Conservation (phyloP, 1,140 invertebrate genomes). For the Drosophila bocki region DNA sequence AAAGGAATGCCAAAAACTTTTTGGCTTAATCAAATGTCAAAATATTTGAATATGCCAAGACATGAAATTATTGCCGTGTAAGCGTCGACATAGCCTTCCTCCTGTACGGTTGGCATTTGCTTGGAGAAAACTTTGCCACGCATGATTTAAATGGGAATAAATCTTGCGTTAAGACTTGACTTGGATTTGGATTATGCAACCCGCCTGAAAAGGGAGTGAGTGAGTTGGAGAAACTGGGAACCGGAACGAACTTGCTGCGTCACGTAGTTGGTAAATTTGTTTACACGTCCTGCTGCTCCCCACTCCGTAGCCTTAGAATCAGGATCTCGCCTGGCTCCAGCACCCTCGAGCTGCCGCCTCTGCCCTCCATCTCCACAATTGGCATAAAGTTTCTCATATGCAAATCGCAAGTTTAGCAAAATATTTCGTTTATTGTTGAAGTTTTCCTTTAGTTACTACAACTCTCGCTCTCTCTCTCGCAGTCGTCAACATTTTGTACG, state of each 20-base stretch:
- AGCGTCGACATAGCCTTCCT: neutral
- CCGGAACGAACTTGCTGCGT: conserved; percentile 63
- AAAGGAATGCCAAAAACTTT: conserved; percentile 61
- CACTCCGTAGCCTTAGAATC: conserved; percentile 43
- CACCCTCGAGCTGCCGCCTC: conserved; percentile 5
- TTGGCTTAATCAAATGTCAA: conserved; percentile 75
- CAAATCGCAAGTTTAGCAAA: conserved; percentile 83
- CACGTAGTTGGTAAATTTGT: conserved; percentile 81
- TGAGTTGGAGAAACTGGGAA: conserved; percentile 1
- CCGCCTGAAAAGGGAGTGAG: neutral
- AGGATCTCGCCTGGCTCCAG: conserved; percentile 7
- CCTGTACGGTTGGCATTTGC: conserved; percentile 45
- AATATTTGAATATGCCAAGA: conserved; percentile 77
- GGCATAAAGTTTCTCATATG: conserved; percentile 82
- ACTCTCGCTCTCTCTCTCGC: conserved; percentile 6
- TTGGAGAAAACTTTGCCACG: conserved; percentile 74
- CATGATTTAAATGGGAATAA: conserved; percentile 83
- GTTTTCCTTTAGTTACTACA: conserved; percentile 75
- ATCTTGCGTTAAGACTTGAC: conserved; percentile 79
- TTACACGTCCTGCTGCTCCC: conserved; percentile 61
- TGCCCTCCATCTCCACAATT: conserved; percentile 57
- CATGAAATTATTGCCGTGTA: conserved; percentile 68
- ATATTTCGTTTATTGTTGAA: conserved; percentile 84
- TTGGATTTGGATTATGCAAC: conserved; percentile 62
- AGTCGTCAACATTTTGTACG: conserved; percentile 68